Evolutionary conservation across 2,888 invertebrate species (phyloP).

Genomic region (Metallyticus violacea): DNA sequence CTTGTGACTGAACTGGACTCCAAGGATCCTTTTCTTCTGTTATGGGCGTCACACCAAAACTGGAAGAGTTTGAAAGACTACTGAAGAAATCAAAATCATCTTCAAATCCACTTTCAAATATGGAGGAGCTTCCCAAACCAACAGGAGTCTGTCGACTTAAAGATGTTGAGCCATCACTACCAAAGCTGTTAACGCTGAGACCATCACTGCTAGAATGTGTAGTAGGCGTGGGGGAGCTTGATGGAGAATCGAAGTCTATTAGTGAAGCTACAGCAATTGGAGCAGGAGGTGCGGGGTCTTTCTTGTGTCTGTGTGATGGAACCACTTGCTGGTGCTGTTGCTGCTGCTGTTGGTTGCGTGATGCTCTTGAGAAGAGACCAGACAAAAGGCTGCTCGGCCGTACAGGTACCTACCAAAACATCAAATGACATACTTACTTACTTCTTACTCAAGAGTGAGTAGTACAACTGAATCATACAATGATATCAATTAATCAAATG

Average conservation of each 20-base stretch:
- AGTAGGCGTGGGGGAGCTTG: constrained; percentile 72
- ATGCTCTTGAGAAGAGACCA: constrained; percentile 26
- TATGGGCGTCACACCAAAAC: constrained; percentile 46
- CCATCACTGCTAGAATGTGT: constrained; percentile 73
- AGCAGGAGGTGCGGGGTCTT: background rate
- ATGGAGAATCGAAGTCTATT: constrained; percentile 69
- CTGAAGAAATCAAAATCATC: constrained; percentile 75
- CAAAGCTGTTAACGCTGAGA: constrained; percentile 71
- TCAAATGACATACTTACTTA: too few species aligned
- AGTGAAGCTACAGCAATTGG: constrained; percentile 56
- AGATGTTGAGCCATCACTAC: constrained; percentile 61
- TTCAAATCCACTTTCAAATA: constrained; percentile 78
- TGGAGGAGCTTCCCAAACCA: constrained; percentile 62
- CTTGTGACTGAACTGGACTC: constrained; percentile 44
- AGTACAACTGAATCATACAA: too few species aligned
- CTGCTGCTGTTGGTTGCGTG: background rate
- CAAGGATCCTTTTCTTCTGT: constrained; percentile 55
- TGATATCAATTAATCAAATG: too few species aligned
- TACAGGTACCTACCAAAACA: constrained; percentile 5
- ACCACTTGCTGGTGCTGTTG: background rate
- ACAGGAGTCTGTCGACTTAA: constrained; percentile 55
- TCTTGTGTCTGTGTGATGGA: background rate
- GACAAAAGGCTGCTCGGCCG: constrained; percentile 21
- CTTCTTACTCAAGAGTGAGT: too few species aligned
- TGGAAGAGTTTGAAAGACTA: constrained; percentile 49